Evolutionary conservation across 2,888 invertebrate species (phyloP), one percentile per base, ranked within the genome.

Genomic region (Tachina lurida): DNA sequence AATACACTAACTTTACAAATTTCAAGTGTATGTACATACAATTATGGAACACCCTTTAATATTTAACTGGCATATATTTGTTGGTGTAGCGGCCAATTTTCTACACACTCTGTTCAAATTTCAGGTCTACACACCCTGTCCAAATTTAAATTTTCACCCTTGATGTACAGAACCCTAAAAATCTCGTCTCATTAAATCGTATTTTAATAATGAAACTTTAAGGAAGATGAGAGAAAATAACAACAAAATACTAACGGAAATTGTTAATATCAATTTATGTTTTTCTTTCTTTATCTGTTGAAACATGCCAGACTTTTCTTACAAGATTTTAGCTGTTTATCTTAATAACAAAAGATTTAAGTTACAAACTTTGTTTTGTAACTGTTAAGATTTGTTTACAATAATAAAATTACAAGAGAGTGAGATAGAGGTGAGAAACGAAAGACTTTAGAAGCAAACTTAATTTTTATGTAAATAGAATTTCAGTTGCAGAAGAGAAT

Each of bases 131-230:
- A n/a, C n/a, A n/a, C n/a, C n/a, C n/a, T n/a, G n/a, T n/a, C n/a
- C n/a, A n/a, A n/a, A n/a, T n/a, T n/a, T n/a, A n/a, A n/a, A n/a
- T n/a, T n/a, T n/a, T n/a, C n/a, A n/a, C n/a, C n/a, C n/a, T n/a
- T n/a, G n/a, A n/a, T n/a, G n/a, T n/a, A n/a, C n/a, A n/a, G n/a
- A n/a, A n/a, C n/a, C n/a, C n/a, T n/a, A n/a, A n/a, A n/a, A 39
- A 19, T 31, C 45, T 56, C 39, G 15, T 43, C 19, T 43, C 3
- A 56, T 41, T n/a, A 70, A 71, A 58, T 45, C 15, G 22, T 0
- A 10, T 71, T 71, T 71, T 56, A 60, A 73, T 39, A 12, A 73
- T 60, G 5, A n/a, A 22, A 60, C 39, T 5, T 58, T 10, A n/a
- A 58, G 12, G 12, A 31, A 47, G 47, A 47, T 39, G 47, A 31